Evolutionary conservation across 37 sponge, comb jelly and placozoan species (phyloP), one percentile per base, ranked within the genome.

Genomic region (Halichondria panicea): DNA sequence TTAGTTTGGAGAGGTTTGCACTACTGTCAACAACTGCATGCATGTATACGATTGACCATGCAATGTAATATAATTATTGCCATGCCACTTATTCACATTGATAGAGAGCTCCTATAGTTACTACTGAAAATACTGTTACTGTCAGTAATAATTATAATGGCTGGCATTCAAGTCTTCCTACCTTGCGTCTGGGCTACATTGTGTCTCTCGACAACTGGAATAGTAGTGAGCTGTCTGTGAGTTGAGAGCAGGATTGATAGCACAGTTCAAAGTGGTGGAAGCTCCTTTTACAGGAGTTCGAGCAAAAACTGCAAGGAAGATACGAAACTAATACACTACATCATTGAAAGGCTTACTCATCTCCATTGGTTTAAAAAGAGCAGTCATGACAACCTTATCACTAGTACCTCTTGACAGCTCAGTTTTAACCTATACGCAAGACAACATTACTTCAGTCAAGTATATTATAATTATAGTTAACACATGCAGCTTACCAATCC

Each of bases 231-330:
- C 71, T 15, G 74, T 43, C 55, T 86, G 79, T 22, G 74, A 44
- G 70, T 82, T 86, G 41, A 91, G 87, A 5, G 61, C 63, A 21
- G 92, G 92, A 46, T 91, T 70, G 38, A 86, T 71, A 43, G 84
- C 92, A 86, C 83, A 77, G 72, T 87, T 82, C 43, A 91, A 31
- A 3, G 66, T 37, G 35, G 92, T 87, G 11, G 77, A 71, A 48
- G 92, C 92, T 36, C 92, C 92, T 18, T 77, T 28, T 37, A 68
- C 24, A 11, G 84, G 62, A 45, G 25, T 75, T n/a, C 48, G 66
- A 24, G 28, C 64, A 22, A 54, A 54, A 36, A 48, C 19, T 24
- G 56, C 43, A 37, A 39, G 28, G n/a, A 31, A 4, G 46, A 25
- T 46, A 22, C 9, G 2, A 15, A 18, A 48, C 15, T 48, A 48